Conservation (phyloP, 1,140 invertebrate species). For the Cydia strobilella region DNA sequence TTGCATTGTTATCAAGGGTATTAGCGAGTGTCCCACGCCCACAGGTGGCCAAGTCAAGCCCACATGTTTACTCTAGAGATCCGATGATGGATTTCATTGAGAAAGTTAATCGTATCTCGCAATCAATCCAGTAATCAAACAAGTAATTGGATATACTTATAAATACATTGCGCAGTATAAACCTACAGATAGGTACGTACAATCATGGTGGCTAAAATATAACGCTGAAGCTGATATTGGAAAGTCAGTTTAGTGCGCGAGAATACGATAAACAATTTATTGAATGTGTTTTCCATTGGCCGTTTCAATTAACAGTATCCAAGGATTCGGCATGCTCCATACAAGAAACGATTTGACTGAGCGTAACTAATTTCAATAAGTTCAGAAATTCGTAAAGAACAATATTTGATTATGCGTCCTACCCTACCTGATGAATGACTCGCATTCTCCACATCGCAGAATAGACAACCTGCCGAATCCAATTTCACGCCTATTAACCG, state of each 20-base stretch:
- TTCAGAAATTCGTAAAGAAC: background rate
- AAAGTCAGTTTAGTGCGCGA: too few species aligned
- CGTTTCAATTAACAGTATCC: too few species aligned
- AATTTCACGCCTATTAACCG: background rate
- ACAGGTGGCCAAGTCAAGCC: background rate
- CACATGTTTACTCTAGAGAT: conserved; percentile 11
- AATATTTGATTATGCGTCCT: background rate
- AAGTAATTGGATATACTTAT: background rate
- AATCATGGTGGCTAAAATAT: too few species aligned
- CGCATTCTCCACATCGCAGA: background rate
- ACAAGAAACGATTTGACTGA: too few species aligned
- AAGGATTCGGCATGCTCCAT: too few species aligned
- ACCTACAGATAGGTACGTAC: too few species aligned
- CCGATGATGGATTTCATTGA: background rate
- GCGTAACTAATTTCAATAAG: too few species aligned
- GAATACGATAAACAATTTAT: too few species aligned
- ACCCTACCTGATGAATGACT: conserved; percentile 1
- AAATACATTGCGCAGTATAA: too few species aligned
- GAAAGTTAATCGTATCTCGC: conserved; percentile 3
- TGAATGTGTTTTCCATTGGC: too few species aligned
- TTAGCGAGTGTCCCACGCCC: conserved; percentile 2
- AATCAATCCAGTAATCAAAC: background rate
- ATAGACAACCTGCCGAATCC: conserved; percentile 4
- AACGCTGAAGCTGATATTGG: too few species aligned
- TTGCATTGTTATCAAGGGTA: background rate